These are phyloP conservation scores for Elgonia sp. DNA, from an alignment of 2,888 invertebrate genomes.

Conservation along the genomic window DNA sequence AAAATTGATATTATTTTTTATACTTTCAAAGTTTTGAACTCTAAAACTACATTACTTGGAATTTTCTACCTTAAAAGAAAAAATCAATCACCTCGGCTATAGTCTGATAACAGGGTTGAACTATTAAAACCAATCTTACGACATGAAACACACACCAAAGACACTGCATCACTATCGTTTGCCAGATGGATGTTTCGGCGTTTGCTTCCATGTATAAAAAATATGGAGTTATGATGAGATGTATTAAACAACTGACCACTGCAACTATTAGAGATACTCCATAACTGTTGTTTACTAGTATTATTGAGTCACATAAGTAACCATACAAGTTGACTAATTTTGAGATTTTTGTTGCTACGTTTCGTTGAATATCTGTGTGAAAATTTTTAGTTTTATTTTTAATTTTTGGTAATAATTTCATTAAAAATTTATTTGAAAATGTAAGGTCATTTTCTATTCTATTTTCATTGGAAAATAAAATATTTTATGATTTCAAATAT, in stretches of 20 bases:
- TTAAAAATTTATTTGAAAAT: no score
- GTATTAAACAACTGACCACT: constrained; percentile 88
- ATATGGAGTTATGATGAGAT: constrained; percentile 89
- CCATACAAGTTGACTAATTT: constrained; percentile 88
- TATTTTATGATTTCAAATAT: no score
- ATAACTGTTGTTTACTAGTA: constrained; percentile 88
- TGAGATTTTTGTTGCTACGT: constrained; percentile 86
- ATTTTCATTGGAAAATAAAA: no score
- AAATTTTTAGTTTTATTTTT: no score
- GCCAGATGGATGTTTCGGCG: constrained; percentile 87
- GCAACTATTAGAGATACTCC: constrained; percentile 88
- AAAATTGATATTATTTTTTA: no score
- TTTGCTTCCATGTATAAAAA: constrained; percentile 89
- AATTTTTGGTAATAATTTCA: background rate
- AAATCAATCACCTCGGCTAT: constrained; percentile 87
- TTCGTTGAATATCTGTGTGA: constrained; percentile 77
- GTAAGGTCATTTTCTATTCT: no score
- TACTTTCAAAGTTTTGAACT: no score
- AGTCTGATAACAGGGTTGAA: constrained; percentile 89
- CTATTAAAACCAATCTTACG: constrained; percentile 88
- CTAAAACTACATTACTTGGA: no score
- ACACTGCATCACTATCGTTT: constrained; percentile 88
- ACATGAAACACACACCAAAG: constrained; percentile 89
- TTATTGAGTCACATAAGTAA: constrained; percentile 88
- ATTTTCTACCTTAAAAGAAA: background rate